Evolutionary conservation across 1,140 invertebrate species (phyloP), one percentile per base, ranked within the genome.

Genomic region (Maconellicoccus hirsutus): DNA sequence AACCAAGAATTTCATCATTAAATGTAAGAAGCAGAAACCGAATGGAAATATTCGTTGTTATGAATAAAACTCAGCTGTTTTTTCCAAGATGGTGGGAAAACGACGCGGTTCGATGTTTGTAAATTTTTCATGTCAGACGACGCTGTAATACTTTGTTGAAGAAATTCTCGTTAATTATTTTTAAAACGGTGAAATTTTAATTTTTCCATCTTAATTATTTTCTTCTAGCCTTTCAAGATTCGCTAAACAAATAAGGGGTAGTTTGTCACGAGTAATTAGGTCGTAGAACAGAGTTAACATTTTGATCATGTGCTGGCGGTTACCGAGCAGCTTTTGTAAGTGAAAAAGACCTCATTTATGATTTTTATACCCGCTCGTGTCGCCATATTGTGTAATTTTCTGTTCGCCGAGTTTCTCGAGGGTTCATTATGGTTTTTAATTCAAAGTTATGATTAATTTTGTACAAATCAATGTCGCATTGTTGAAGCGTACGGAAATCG

Each of bases 131-230:
- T 6, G 29, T 33, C 29, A 12, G n/a, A n/a, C 29, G 29, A 6
- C 29, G 29, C 12, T 33, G 29, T 52, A 19, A 52, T 8, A 16
- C 42, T 52, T 52, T 52, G 42, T 52, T 8, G 10, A 16, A 14
- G 16, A 52, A 19, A 33, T 12, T 19, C 42, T 52, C n/a, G 42
- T 52, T 52, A 52, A 52, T 52, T 52, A 52, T 52, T 52, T 52
- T 52, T 52, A 52, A 52, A 52, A 52, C 42, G 42, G 10, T 52
- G 42, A 52, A 52, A 52, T 52, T 52, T 52, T 19, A 52, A 52
- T 52, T 52, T 52, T 52, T 52, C 42, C 42, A 19, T 52, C 42
- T 52, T 52, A 52, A 52, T 52, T 52, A 52, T 52, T 52, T 52
- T 19, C n/a, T 16, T 14, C 12, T 19, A 52, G 42, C 42, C n/a